These are phyloP conservation scores for Agonopterix subpropinquella DNA, from an alignment of 2,888 invertebrate species.

Conservation along the genomic window DNA sequence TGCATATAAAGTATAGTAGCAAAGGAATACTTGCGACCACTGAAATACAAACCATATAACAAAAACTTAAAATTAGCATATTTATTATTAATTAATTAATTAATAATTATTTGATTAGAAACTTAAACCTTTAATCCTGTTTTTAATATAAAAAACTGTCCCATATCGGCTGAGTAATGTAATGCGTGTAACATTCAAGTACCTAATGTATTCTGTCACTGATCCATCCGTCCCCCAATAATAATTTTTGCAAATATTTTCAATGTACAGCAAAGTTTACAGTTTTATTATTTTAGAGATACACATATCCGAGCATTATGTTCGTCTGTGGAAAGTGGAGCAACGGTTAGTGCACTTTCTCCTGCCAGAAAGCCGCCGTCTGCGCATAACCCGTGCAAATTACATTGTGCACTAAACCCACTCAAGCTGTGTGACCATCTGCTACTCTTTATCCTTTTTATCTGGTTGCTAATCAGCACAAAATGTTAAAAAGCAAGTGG, in stretches of 20 bases:
- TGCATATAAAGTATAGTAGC: too few relatives aligned
- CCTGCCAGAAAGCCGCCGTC: conserved; percentile 44
- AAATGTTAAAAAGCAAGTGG: conserved; percentile 25
- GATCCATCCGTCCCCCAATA: not conserved
- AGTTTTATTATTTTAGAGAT: conserved; percentile 5
- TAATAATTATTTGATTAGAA: too few relatives aligned
- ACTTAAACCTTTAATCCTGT: too few relatives aligned
- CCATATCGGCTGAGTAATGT: too few relatives aligned
- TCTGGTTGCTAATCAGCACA: conserved; percentile 24
- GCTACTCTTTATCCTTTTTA: conserved; percentile 29
- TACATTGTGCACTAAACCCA: conserved; percentile 31
- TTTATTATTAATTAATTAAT: too few relatives aligned
- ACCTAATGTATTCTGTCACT: too few relatives aligned
- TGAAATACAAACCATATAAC: too few relatives aligned
- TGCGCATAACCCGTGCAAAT: conserved; percentile 51
- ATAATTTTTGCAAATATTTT: not conserved
- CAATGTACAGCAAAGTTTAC: not conserved
- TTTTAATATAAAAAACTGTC: too few relatives aligned
- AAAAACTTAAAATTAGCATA: too few relatives aligned
- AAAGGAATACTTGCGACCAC: too few relatives aligned
- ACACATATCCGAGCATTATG: conserved; percentile 27
- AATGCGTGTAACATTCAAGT: too few relatives aligned
- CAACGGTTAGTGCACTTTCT: conserved; percentile 57
- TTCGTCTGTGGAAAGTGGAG: conserved; percentile 62
- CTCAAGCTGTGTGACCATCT: conserved; percentile 20